Percentiles rank a stretch among this genome's conserved stretches.
phyloP scores from a whole-genome alignment of 2,888 invertebrate genomes.

The Watsonalla binaria region DNA sequence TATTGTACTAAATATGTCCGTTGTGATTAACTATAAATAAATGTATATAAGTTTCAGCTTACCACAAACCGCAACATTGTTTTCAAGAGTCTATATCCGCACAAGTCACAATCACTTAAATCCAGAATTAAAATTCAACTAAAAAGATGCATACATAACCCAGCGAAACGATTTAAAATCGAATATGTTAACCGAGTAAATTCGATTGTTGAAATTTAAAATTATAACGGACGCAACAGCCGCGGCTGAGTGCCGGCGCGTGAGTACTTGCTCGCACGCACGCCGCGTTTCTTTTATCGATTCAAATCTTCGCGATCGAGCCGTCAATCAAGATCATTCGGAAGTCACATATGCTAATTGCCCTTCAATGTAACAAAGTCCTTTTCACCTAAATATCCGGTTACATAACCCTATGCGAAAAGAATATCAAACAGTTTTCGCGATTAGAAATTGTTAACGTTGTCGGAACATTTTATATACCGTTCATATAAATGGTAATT shows the following conservation, averaged over 20 bases:
- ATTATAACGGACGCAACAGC: not conserved
- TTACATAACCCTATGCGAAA: not conserved
- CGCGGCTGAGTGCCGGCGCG: constrained; percentile 28
- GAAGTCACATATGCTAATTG: constrained; percentile 4
- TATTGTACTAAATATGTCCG: no score
- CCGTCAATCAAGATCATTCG: constrained; percentile 9
- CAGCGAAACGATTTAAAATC: constrained; percentile 11
- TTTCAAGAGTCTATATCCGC: constrained; percentile 6
- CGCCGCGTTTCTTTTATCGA: constrained; percentile 18
- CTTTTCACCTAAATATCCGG: not conserved
- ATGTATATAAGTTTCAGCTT: constrained; percentile 4
- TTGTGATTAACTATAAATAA: no score
- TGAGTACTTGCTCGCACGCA: constrained; percentile 24
- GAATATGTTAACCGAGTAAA: constrained; percentile 19
- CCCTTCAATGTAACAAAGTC: not conserved
- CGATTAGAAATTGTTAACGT: not conserved
- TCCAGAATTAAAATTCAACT: not conserved
- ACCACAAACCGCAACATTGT: constrained; percentile 22
- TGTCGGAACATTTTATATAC: not conserved
- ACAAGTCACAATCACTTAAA: constrained; percentile 15
- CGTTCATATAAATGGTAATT: not conserved
- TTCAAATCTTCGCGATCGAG: not conserved
- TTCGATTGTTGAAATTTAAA: not conserved
- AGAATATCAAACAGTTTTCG: not conserved
- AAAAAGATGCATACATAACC: constrained; percentile 1